A percentile compares a stretch with the other conserved stretches of the same genome.
These are phyloP conservation scores for Anabacerthia variegaticeps DNA, from an alignment of 2,797 vertebrate genomes.

Conservation along the genomic window DNA sequence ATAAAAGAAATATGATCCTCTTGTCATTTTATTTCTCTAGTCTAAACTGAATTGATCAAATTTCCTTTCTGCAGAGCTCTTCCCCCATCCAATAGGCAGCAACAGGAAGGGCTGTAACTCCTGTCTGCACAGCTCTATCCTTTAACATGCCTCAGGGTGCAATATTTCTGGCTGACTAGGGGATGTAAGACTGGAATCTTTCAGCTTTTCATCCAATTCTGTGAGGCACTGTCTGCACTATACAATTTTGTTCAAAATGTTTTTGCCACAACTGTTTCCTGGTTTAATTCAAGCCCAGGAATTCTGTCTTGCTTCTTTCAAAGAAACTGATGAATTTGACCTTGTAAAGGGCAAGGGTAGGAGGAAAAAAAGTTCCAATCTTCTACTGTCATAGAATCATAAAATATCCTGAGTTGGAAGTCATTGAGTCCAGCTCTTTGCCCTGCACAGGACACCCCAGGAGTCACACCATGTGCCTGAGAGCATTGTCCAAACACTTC, in stretches of 20 bases:
- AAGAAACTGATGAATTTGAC: background rate
- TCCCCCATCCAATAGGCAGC: background rate
- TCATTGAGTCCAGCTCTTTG: background rate
- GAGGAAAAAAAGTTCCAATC: background rate
- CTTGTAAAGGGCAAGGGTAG: background rate
- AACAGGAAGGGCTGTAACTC: background rate
- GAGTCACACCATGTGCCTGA: background rate
- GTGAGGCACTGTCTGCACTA: background rate
- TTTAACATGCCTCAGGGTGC: background rate
- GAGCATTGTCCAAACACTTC: accelerated
- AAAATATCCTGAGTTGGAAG: background rate
- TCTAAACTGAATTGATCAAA: background rate
- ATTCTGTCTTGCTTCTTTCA: background rate
- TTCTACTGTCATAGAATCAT: background rate
- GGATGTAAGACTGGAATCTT: background rate
- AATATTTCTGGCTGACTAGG: background rate
- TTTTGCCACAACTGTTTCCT: background rate
- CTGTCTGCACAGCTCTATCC: background rate
- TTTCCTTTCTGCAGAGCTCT: background rate
- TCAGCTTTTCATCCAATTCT: background rate
- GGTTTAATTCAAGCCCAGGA: background rate
- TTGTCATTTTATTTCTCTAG: background rate
- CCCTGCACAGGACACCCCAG: background rate
- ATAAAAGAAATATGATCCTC: background rate
- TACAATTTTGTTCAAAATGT: background rate